Evolutionary conservation across 2,113 vertebrate species (phyloP), one percentile per base, ranked within the genome.

Genomic region (Laticauda laticaudata): DNA sequence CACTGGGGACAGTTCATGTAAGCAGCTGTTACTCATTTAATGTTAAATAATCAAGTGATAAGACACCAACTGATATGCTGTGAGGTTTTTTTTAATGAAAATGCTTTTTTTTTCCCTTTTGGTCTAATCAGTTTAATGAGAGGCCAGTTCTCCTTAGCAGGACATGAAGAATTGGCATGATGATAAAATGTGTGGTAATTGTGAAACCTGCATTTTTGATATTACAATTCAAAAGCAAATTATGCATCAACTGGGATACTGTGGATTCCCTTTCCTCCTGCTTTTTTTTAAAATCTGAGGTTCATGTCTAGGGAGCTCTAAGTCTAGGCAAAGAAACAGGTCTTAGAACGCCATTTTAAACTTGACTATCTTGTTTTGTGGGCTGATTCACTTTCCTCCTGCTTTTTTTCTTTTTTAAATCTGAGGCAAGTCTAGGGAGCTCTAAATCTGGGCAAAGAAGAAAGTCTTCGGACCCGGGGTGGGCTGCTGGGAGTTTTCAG

Each of bases 111-210:
- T 54, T 4, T 0, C 12, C 5, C 10, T 54, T 51, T 54, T 39
- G 34, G 51, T 81, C n/a, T 39, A 54, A 53, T 91, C 94, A 91
- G 94, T 96, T 96, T 93, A 94, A 95, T 0, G 6, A 96, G 92
- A 92, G 91, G 89, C 95, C 96, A 96, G 96, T 96, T 94, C 91
- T 95, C 94, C 93, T 21, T 55, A 94, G 93, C 93, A 96, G 64
- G 48, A 81, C 91, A 3, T 75, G 88, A 81, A 91, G 91, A 39
- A 0, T 23, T 95, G 94, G 89, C 94, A 96, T 92, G 93, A 93
- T 94, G 91, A 93, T 96, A 95, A 96, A 94, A 95, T 93, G 93
- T 0, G 23, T 89, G 90, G 69, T 0, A 24, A 59, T 91, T 94
- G 92, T 93, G 95, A 96, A 91, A 92, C 64, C 92, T 92, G 14